phyloP scores from a whole-genome alignment of 2,888 invertebrate genomes.

The Chloroclystis v-ata region DNA sequence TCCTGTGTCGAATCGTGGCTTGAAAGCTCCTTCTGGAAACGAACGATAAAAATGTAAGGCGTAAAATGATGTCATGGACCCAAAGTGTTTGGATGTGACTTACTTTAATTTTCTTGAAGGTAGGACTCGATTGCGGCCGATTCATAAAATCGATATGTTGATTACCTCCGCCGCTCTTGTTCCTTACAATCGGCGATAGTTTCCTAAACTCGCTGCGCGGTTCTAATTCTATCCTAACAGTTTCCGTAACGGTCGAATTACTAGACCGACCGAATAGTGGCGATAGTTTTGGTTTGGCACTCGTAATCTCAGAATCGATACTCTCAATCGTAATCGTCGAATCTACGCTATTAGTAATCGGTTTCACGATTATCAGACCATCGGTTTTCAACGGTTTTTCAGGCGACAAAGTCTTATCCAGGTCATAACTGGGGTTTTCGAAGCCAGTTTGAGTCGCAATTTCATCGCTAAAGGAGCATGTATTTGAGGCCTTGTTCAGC shows the following conservation, averaged over 20 bases:
- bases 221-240: constrained; percentile 62
- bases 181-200: constrained; percentile 62
- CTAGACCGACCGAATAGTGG: constrained; percentile 63
- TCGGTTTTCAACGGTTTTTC: constrained; percentile 39
- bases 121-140: constrained; percentile 68
- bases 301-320: constrained; percentile 50
- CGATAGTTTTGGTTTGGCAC: constrained; percentile 60
- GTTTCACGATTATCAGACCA: constrained; percentile 64
- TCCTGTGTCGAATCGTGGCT: constrained; percentile 52
- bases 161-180: constrained; percentile 44
- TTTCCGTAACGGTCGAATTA: constrained; percentile 45
- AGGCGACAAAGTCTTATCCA: constrained; percentile 33
- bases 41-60: too few species aligned
- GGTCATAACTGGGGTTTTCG: constrained; percentile 65
- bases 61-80: too few species aligned
- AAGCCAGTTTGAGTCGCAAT: constrained; percentile 68
- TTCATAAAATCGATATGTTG: constrained; percentile 62
- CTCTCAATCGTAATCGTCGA: constrained; percentile 68
- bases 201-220: constrained; percentile 63
- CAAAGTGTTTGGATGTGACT: constrained; percentile 13
- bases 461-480: constrained; percentile 60
- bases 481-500: constrained; percentile 55
- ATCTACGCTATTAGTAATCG: constrained; percentile 55
- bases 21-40: constrained; percentile 36
- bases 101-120: constrained; percentile 54